Conservation (phyloP, 2,797 vertebrate genomes). For the Erpetoichthys calabaricus region DNA sequence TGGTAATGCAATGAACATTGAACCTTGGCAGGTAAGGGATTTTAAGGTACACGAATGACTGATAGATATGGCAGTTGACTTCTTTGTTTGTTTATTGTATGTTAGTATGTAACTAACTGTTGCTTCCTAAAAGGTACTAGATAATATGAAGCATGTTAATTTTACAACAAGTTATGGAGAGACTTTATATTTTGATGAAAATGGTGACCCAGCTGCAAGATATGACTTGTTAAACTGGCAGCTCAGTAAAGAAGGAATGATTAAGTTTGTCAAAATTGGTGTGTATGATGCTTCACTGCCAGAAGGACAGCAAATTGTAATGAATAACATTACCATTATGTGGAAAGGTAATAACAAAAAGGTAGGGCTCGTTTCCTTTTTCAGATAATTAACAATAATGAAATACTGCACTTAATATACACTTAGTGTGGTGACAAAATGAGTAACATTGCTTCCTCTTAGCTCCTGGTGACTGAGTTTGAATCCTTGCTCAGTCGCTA, state of each 20-base stretch:
- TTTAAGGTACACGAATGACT: background rate
- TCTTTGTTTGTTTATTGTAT: background rate
- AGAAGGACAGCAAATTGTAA: conserved; percentile 36
- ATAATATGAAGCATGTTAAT: conserved; percentile 44
- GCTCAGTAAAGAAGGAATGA: conserved; percentile 27
- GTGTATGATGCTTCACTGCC: conserved; percentile 46
- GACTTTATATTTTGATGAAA: conserved; percentile 48
- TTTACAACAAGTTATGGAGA: conserved; percentile 44
- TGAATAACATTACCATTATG: conserved; percentile 34
- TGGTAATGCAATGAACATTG: conserved; percentile 1
- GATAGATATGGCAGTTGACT: background rate
- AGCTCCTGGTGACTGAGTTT: too few species aligned
- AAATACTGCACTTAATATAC: too few species aligned
- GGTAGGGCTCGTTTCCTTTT: conserved; percentile 23
- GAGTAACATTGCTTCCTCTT: too few species aligned
- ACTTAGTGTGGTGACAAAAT: too few species aligned
- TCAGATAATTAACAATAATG: too few species aligned
- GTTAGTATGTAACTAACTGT: background rate
- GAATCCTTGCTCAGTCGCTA: too few species aligned
- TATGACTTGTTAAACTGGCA: conserved; percentile 63
- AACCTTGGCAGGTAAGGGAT: conserved; percentile 4
- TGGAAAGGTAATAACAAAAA: conserved; percentile 30
- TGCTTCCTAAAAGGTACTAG: conserved; percentile 34
- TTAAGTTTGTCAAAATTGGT: conserved; percentile 42
- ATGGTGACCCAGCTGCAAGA: conserved; percentile 54